Conservation (phyloP, 2,113 vertebrate species). For the Osmerus eperlanus region DNA sequence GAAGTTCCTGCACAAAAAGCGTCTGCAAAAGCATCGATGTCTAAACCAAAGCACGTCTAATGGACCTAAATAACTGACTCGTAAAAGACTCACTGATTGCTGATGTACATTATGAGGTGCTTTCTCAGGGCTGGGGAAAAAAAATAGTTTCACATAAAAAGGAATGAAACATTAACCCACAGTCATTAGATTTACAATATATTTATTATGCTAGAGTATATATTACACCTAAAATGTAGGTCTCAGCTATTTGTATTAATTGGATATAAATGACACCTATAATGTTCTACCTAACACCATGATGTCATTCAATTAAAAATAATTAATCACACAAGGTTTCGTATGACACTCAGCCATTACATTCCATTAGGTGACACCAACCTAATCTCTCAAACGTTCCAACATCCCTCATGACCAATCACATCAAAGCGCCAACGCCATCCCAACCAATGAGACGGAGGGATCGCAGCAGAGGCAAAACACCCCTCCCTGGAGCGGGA, state of each 20-base stretch:
- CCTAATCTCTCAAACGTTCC: neutral
- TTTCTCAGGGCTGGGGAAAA: no score
- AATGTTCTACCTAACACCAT: no score
- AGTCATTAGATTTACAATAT: no score
- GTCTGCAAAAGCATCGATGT: constrained; percentile 34
- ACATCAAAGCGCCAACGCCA: neutral
- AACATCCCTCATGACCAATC: neutral
- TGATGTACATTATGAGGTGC: no score
- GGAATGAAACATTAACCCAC: no score
- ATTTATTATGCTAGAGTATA: no score
- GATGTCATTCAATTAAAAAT: no score
- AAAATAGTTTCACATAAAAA: no score
- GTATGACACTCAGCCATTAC: neutral
- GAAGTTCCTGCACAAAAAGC: constrained; percentile 30
- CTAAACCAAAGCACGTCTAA: constrained; percentile 40
- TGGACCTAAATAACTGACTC: constrained; percentile 19
- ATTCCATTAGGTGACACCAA: neutral
- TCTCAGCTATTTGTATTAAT: no score
- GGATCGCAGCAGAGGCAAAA: neutral
- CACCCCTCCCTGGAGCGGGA: neutral
- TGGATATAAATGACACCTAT: no score
- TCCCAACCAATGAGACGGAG: neutral
- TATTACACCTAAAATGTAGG: no score
- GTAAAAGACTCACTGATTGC: no score
- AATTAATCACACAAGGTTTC: constrained; percentile 19